Evolutionary conservation across 2,888 invertebrate genomes (phyloP).

Genomic region (Oxystoma pomonae): DNA sequence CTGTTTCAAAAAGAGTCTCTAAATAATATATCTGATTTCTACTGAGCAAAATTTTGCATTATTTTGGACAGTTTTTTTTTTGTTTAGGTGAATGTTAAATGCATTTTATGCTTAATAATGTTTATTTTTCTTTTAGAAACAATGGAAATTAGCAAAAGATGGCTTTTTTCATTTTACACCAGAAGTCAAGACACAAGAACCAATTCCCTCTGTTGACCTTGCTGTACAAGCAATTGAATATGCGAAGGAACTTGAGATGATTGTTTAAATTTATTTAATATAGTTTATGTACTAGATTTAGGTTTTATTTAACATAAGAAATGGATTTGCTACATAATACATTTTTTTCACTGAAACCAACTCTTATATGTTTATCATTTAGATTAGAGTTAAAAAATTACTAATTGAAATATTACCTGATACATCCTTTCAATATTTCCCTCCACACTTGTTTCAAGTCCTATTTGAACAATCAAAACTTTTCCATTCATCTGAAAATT

Average conservation of each 20-base stretch:
- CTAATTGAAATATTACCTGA: too few species aligned
- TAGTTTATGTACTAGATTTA: not conserved
- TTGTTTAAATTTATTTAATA: constrained; percentile 69
- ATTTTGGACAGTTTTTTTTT: constrained; percentile 1
- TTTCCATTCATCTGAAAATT: constrained; percentile 69
- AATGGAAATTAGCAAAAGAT: constrained; percentile 76
- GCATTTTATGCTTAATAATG: constrained; percentile 7
- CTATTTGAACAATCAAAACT: constrained; percentile 58
- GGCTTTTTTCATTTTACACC: constrained; percentile 79
- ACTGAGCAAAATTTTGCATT: constrained; percentile 2
- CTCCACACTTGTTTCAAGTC: too few species aligned
- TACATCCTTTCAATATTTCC: too few species aligned
- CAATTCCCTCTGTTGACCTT: constrained; percentile 83
- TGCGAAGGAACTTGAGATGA: constrained; percentile 98
- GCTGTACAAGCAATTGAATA: constrained; percentile 95
- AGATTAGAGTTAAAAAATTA: too few species aligned
- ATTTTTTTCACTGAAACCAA: too few species aligned
- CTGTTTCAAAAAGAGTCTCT: too few species aligned
- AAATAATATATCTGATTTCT: too few species aligned
- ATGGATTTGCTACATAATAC: too few species aligned
- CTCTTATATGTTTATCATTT: too few species aligned
- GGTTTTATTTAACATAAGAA: too few species aligned
- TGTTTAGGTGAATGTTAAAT: constrained; percentile 5
- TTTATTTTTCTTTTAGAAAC: constrained; percentile 58
- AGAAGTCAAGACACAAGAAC: constrained; percentile 71